Evolutionary conservation across 2,797 vertebrate species (phyloP).

Genomic region (Remorina albescens): DNA sequence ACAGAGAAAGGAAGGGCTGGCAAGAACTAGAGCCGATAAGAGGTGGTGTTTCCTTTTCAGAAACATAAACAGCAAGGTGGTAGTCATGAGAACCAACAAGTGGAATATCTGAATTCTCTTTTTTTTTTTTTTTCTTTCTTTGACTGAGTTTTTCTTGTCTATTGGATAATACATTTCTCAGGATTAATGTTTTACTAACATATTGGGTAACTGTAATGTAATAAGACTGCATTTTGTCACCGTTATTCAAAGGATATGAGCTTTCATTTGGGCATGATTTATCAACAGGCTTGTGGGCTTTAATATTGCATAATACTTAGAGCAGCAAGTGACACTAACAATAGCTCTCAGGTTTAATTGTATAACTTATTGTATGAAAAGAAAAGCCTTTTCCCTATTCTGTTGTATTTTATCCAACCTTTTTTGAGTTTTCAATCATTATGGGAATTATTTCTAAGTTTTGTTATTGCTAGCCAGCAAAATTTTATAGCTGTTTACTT

Average conservation of each 20-base stretch:
- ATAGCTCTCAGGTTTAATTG: too few species aligned
- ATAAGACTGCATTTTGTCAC: constrained; percentile 18
- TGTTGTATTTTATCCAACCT: neutral
- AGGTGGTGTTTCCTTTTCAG: constrained; percentile 66
- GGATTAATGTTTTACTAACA: constrained; percentile 38
- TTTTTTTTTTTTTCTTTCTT: neutral
- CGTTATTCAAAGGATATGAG: constrained; percentile 15
- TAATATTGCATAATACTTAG: constrained; percentile 17
- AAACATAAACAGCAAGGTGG: constrained; percentile 63
- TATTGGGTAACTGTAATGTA: constrained; percentile 31
- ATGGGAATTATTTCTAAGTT: neutral
- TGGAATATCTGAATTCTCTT: constrained; percentile 61
- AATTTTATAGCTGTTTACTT: neutral
- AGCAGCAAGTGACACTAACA: too few species aligned
- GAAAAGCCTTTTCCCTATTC: neutral
- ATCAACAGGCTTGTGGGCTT: constrained; percentile 1
- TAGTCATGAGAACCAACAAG: constrained; percentile 53
- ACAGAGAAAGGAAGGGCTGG: constrained; percentile 24
- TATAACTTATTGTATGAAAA: too few species aligned
- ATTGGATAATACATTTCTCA: constrained; percentile 29
- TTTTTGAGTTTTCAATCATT: too few species aligned
- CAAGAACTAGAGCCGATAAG: constrained; percentile 56
- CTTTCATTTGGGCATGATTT: constrained; percentile 2
- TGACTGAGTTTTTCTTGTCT: constrained; percentile 44
- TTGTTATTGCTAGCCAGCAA: neutral